Percentiles rank a stretch among this genome's conserved stretches.
Conservation (phyloP, 1,140 invertebrate species). For the Geopemphigus sp. region DNA sequence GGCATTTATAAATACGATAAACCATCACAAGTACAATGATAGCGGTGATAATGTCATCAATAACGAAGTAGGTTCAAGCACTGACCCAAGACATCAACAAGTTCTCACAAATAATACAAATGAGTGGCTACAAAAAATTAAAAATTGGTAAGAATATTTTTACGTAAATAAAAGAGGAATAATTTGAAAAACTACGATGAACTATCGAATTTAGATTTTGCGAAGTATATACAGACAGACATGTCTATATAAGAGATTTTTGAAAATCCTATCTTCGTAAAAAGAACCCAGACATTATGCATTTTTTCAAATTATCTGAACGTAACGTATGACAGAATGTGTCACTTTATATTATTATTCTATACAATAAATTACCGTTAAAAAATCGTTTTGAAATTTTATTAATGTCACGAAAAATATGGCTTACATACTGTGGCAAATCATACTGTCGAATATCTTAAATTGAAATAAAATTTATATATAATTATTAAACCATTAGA, state of each 20-base stretch:
- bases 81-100: not conserved
- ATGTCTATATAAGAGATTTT: not conserved
- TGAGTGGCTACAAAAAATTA: not conserved
- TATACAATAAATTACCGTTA: no score
- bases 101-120: not conserved
- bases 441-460: no score
- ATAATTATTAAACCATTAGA: no score
- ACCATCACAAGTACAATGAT: not conserved
- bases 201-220: not conserved
- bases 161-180: not conserved
- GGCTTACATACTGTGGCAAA: no score
- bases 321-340: no score
- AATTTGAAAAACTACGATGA: not conserved
- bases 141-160: conserved; percentile 3
- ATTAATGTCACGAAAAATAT: no score
- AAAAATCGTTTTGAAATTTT: no score
- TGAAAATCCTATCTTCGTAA: not conserved
- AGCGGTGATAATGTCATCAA: not conserved
- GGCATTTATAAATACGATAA: no score
- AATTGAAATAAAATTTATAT: no score
- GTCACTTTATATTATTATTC: no score
- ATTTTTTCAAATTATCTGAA: conserved; percentile 6
- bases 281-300: conserved; percentile 7
- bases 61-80: not conserved
- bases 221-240: not conserved